Base-by-base conservation (phyloP, 1,140 invertebrate species). In the Zaprionus camerounensis region DNA sequence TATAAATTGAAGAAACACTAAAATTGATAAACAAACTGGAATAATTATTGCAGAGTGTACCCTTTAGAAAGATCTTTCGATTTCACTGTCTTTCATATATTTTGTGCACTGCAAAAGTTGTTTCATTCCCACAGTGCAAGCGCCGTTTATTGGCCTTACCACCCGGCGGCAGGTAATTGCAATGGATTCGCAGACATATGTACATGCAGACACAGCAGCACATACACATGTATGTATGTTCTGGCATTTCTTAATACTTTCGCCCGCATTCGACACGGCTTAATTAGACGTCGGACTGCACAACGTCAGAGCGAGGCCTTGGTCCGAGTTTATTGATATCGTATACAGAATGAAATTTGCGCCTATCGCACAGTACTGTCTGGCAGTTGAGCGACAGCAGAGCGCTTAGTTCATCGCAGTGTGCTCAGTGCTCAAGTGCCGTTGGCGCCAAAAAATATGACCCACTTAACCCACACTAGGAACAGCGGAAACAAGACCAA, bases 391-490 rank as follows among this genome's bases (percentile, higher is more conserved):
- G 72, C 72, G 67, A 80, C 69, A 69, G 77, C 46, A 44, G 58
- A 75, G 72, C 59, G 67, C 67, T 71, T 64, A 64, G 67, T 63
- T 63, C 17, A 26, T 46, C 41, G n/a, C 41, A 46, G n/a, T 46
- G n/a, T 17, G 41, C 41, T 7, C 64, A 44, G 71, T 41, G 38
- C 57, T 76, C 64, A 71, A 86, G 53, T 68, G 76, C 71, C 71
- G 71, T 61, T 65, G 71, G 76, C 79, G 61, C 61, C 68, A 81
- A 83, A 83, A 83, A 88, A 84, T 83, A 66, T 88, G 83, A 87
- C 83, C 83, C 81, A 87, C 81, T 88, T 88, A 66, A 22, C 68
- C 63, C 72, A 46, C 41, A 46, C 41, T 3, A 41, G 38, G 15
- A 76, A 65, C 55, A 71, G 55, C 36, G 65, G n/a, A 46, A 46